Evolutionary conservation across 2,113 vertebrate genomes (phyloP).

Genomic region (Thalassoma bifasciatum): DNA sequence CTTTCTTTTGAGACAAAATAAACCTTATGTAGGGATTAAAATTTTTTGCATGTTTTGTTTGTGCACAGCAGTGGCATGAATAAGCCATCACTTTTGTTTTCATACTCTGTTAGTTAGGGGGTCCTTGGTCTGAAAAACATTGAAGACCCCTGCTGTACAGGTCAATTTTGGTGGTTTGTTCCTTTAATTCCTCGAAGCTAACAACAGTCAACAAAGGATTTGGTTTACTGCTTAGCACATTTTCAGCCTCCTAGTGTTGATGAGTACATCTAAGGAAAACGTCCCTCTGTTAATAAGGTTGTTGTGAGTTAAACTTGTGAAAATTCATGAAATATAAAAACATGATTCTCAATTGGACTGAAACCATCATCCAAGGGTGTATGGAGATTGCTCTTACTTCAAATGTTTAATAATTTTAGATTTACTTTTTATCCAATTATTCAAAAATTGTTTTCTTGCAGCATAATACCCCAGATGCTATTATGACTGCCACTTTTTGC

Average conservation of each 20-base stretch:
- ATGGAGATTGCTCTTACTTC: neutral
- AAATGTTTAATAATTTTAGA: constrained; percentile 10
- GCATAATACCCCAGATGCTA: constrained; percentile 4
- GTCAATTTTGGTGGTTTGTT: neutral
- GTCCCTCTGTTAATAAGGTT: neutral
- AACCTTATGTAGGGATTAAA: neutral
- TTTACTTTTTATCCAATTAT: constrained; percentile 26
- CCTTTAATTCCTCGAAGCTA: too few species aligned
- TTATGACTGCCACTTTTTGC: constrained; percentile 15
- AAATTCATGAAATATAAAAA: neutral
- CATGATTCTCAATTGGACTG: neutral
- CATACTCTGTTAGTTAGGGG: too few species aligned
- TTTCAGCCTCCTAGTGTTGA: neutral
- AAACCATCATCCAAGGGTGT: neutral
- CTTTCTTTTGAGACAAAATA: constrained; percentile 16
- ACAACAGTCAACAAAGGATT: neutral
- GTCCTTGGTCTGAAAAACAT: too few species aligned
- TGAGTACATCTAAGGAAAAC: neutral
- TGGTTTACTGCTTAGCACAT: neutral
- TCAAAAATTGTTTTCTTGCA: constrained; percentile 14
- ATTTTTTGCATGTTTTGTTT: too few species aligned
- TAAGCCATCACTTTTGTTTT: too few species aligned
- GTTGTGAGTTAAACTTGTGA: neutral
- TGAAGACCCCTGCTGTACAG: too few species aligned
- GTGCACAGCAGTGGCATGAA: too few species aligned